These are phyloP conservation scores for Acleris emargana DNA, from an alignment of 2,888 invertebrate species.

Conservation along the genomic window DNA sequence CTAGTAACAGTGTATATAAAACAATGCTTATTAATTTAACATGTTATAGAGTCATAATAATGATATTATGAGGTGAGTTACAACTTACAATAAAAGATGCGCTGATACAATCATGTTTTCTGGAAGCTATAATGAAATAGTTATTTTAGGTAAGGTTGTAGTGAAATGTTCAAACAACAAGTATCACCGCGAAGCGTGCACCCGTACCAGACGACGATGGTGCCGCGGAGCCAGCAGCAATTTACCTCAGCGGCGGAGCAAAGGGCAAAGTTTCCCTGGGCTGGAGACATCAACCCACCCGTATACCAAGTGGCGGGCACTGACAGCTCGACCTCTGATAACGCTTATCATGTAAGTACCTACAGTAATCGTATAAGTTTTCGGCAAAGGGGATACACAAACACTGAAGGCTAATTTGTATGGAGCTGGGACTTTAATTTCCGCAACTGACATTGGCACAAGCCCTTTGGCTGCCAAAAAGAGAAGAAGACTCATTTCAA, in stretches of 20 bases:
- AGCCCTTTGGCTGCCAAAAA: too few relatives aligned
- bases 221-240: conserved; percentile 76
- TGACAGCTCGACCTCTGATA: conserved; percentile 79
- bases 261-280: conserved; percentile 78
- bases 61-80: conserved; percentile 17
- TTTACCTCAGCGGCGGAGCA: conserved; percentile 73
- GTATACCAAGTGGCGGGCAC: conserved; percentile 74
- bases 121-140: conserved; percentile 36
- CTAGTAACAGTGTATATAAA: not conserved
- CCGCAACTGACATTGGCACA: too few relatives aligned
- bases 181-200: conserved; percentile 74
- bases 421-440: too few relatives aligned
- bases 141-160: conserved; percentile 47
- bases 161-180: conserved; percentile 79
- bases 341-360: conserved; percentile 71
- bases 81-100: not conserved
- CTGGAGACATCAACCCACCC: conserved; percentile 68
- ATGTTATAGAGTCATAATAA: not conserved
- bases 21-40: not conserved
- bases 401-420: too few relatives aligned
- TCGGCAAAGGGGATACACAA: too few relatives aligned
- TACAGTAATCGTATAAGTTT: not conserved
- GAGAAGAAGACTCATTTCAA: too few relatives aligned
- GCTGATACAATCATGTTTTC: conserved; percentile 34
- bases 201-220: conserved; percentile 79